Evolutionary conservation across 2,888 invertebrate genomes (phyloP), one percentile per base, ranked within the genome.

Genomic region (Drosophila acutilabella): DNA sequence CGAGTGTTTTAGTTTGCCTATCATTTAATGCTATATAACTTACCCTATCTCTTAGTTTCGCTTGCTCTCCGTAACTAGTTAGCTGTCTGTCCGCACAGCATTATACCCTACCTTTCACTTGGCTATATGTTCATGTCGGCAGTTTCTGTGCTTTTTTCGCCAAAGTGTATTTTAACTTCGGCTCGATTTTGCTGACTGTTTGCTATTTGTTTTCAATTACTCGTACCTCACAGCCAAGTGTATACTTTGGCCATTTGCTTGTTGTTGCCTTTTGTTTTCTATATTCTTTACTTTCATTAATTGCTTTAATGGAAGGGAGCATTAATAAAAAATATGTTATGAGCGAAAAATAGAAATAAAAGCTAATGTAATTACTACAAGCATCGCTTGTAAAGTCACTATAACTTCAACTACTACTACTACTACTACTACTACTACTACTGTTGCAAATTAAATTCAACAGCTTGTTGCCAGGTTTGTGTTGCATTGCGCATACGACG

Each of bases 311-410:
- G 81, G 67, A 71, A 74, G n/a, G 52, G 45, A 57, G 40, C 72
- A 78, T 81, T 70, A 75, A 81, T 81, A 81, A 81, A 78, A 76
- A 72, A 73, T 78, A 78, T 80, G 62, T 70, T 77, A 77, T 78
- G 57, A 66, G 62, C 73, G 62, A 62, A 71, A 74, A 78, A 87
- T 83, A 79, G 70, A 84, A 83, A 83, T 88, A 75, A 88, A 82
- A 82, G 75, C 71, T 80, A 77, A 83, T 84, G 77, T 81, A 81
- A 83, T 88, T 84, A 79, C 70, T 84, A 79, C 68, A 74, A 44
- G 54, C 67, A 45, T 56, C 66, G 70, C 74, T 78, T 74, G 81
- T 58, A 61, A 48, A 47, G 59, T 50, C 30, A 65, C 56, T 64
- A 65, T 44, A 30, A 50, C 54, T 62, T 53, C 33, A 62, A 60